Base-by-base conservation (phyloP, 2,888 invertebrate species). In the Drosophila sordidula region DNA sequence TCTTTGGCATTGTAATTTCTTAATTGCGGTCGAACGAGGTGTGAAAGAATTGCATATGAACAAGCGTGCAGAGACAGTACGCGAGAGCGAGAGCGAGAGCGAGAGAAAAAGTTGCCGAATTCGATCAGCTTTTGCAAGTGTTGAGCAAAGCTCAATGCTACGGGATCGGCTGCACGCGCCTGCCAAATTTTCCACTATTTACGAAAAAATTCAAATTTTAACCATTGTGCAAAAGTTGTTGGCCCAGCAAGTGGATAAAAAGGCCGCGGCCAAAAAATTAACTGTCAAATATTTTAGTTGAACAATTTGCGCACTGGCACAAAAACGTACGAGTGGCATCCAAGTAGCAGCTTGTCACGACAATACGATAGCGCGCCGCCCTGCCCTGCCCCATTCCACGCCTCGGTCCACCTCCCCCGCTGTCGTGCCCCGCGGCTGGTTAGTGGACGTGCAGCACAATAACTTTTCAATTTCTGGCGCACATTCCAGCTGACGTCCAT, bases 401-500 rank as follows among this genome's bases (percentile, higher is more conserved):
- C 46, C 22, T 6, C 11, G n/a, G 9, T 26, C 5, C 6, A 14
- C 49, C 12, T 11, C 12, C 34, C 49, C 44, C 45, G 26, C 22
- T 42, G 51, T 56, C 56, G 36, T 54, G 39, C 29, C 66, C 47
- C 45, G 50, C 50, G 47, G 62, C 66, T 77, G 83, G 70, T 80
- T 71, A 66, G 44, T 72, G 54, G 44, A 44, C 54, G 34, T 44
- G 81, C 81, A 70, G 77, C 82, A 84, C 83, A 84, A 87, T 84
- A 87, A 84, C 83, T 84, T 84, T 84, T 84, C 85, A 88, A 88
- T 85, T 85, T 86, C 77, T 88, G 78, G 85, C 84, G 80, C 80
- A 88, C 87, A 85, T 88, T 88, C 86, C 85, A 80, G 86, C 88
- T 85, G 85, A 85, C 86, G 85, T 80, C 85, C 86, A 88, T 85